Base-by-base conservation (phyloP, 2,113 vertebrate genomes). In the Butastur rufipennis region DNA sequence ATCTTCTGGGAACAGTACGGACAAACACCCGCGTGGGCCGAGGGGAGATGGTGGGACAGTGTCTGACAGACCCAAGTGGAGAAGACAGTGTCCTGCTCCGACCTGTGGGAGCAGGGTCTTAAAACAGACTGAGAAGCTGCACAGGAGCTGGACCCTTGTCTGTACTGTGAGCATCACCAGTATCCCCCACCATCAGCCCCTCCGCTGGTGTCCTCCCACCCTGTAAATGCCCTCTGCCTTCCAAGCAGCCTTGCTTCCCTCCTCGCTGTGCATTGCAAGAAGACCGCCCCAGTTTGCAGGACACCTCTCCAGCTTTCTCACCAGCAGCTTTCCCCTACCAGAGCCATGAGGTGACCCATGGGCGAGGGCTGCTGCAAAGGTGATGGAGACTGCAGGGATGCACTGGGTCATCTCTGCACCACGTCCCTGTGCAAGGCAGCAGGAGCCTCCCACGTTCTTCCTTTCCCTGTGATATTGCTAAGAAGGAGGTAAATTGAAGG, bases 401-500 rank as follows among this genome's bases (percentile, higher is more conserved):
- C 15, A 15, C n/a, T 5, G n/a, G 71, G 22, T 36, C 67, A 10
- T 42, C 58, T 8, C 63, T 66, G 55, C 9, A 1, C 36, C 34
- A 8, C 2, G 0, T 32, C 68, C 70, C 79, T 4, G 2, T 7
- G 42, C 70, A 7, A 42, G 81, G 61, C 78, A 89, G 73, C 27
- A 19, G 55, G 50, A 93, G 22, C 68, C 77, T 83, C 78, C 88
- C 68, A 21, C 5, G 0, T 71, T 40, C 66, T 88, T 62, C 48
- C 75, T 79, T 59, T 74, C 71, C 87, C 18, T 6, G 47, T 42
- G 67, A 88, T 38, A 32, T 2, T 2, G 25, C 91, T 56, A 26
- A 74, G 71, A 82, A 74, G 88, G 90, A 90, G 81, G 83, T 38
- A 79, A 87, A 84, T 42, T 40, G 68, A 61, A 79, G 55, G 65